phyloP scores from a whole-genome alignment of 2,888 invertebrate species.

The Lasioglossum leucozonium region DNA sequence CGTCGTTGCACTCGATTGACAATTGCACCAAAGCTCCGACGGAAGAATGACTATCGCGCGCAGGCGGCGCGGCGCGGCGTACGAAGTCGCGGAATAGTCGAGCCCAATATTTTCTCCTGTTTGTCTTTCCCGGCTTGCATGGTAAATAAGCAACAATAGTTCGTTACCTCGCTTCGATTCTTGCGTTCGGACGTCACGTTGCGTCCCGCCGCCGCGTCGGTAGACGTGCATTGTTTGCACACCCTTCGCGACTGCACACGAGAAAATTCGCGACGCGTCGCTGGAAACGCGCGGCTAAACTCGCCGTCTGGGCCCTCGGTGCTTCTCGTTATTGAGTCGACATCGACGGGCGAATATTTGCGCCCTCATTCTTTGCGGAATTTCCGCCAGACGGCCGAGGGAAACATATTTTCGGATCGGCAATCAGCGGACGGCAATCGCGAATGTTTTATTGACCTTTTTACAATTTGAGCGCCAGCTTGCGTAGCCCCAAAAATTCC shows the following conservation, averaged over 20 bases:
- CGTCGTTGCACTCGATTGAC: not conserved
- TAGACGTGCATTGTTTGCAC: not conserved
- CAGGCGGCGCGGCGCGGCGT: not conserved
- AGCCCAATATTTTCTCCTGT: not conserved
- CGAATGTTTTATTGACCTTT: not conserved
- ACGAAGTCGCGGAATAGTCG: not conserved
- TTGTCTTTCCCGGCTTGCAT: slow-evolving; percentile 16
- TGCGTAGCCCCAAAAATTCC: not conserved
- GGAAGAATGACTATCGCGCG: not conserved
- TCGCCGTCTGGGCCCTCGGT: not conserved
- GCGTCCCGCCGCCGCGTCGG: not conserved
- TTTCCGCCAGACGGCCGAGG: not conserved
- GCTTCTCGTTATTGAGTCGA: slow-evolving; percentile 3
- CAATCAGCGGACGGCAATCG: not conserved
- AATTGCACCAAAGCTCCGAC: not conserved
- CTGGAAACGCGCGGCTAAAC: not conserved
- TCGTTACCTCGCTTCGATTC: slow-evolving; percentile 2
- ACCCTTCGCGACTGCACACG: not conserved
- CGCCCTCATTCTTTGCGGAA: not conserved
- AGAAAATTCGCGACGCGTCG: not conserved
- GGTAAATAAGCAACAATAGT: not conserved
- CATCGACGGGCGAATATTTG: slow-evolving; percentile 6
- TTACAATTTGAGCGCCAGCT: not conserved
- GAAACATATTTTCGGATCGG: not conserved
- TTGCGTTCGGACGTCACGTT: not conserved